Evolutionary conservation across 1,140 invertebrate genomes (phyloP).

Genomic region (Drosophila sulfurigaster): DNA sequence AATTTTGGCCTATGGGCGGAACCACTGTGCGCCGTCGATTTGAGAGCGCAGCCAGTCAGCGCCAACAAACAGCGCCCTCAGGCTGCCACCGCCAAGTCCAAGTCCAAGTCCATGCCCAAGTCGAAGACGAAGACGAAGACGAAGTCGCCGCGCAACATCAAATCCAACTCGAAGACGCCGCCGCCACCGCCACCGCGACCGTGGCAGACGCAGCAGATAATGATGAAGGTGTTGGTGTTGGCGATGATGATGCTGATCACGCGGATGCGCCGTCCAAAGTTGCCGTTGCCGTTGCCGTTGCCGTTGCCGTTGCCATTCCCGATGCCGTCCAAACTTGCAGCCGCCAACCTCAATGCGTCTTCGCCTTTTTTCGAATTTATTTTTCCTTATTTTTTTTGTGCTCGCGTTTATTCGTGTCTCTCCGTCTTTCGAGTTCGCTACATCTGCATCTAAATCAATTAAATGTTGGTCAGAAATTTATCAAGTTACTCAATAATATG

Average conservation of each 20-base stretch:
- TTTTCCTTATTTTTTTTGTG: neutral
- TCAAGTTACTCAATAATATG: neutral
- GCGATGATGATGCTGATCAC: constrained; percentile 77
- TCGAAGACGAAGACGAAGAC: constrained; percentile 20
- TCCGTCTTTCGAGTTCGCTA: neutral
- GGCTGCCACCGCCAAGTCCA: constrained; percentile 18
- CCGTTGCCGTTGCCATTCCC: too few relatives aligned
- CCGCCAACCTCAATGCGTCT: constrained; percentile 27
- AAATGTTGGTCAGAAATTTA: neutral
- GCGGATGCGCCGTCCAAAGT: constrained; percentile 61
- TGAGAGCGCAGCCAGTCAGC: constrained; percentile 40
- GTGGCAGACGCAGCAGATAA: constrained; percentile 50
- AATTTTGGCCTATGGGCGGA: too few relatives aligned
- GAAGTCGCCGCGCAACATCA: neutral
- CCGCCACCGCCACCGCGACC: constrained; percentile 43
- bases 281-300: neutral
- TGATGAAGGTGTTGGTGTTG: constrained; percentile 77
- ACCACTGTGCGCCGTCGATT: neutral
- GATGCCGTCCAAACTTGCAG: constrained; percentile 1
- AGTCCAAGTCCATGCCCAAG: constrained; percentile 23
- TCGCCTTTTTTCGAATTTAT: constrained; percentile 1
- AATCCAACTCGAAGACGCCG: constrained; percentile 43
- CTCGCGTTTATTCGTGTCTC: neutral
- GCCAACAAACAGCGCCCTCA: constrained; percentile 40
- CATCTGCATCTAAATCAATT: constrained; percentile 2